Evolutionary conservation across 2,888 invertebrate species (phyloP).

Genomic region (Coremacera marginata): DNA sequence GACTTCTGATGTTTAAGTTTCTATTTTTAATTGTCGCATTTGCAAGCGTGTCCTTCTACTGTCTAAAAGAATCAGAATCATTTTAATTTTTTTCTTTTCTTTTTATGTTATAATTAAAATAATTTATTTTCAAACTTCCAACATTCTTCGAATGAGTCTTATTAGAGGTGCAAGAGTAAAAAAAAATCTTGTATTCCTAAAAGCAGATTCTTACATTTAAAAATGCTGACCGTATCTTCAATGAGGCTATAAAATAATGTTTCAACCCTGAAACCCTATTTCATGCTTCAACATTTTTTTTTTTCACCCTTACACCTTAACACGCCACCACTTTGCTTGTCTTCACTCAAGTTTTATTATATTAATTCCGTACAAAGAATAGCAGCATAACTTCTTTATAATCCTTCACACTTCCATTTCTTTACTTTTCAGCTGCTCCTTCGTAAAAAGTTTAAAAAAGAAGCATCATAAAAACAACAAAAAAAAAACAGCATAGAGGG

Average conservation of each 20-base stretch:
- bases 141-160: no score
- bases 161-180: no score
- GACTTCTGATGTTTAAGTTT: not conserved
- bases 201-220: constrained; percentile 23
- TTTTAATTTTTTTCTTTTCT: no score
- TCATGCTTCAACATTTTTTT: not conserved
- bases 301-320: not conserved
- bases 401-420: not conserved
- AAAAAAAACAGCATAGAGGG: no score
- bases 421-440: not conserved
- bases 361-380: not conserved
- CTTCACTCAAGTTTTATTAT: not conserved
- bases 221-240: constrained; percentile 22
- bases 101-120: no score
- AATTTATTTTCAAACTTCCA: no score
- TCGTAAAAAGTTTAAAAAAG: not conserved
- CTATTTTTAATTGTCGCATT: no score
- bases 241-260: not conserved
- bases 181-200: no score
- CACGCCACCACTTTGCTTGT: not conserved
- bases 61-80: no score
- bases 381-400: not conserved
- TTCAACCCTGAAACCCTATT: not conserved
- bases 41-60: no score
- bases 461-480: not conserved